Evolutionary conservation across 2,888 invertebrate genomes (phyloP), one percentile per base, ranked within the genome.

Genomic region (Drosophila siamana): DNA sequence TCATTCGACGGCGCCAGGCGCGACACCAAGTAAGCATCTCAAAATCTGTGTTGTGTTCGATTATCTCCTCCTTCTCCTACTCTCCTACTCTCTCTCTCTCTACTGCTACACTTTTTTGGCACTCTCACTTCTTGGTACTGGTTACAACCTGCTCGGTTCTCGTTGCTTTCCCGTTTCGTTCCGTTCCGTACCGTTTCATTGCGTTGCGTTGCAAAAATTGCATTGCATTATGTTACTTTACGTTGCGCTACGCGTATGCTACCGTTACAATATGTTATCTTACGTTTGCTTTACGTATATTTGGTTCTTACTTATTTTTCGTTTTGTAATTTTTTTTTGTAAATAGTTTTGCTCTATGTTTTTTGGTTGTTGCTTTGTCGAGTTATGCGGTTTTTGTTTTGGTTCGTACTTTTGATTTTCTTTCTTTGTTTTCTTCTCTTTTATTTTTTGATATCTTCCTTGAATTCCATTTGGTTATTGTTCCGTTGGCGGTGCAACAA

Each of bases 11-110:
- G 87, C 80, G 89, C 81, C 74, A 59, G 87, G 89, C 82, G 74
- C 86, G 78, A 88, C 89, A 88, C 86, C 91, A 91, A 91, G 90
- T 90, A 91, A 91, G 91, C 87, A 89, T 88, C 89, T 88, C 84
- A 80, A 88, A 88, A 86, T 88, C 79, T 82, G 86, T 88, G 86
- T 88, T 78, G 81, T 80, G 75, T 57, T 74, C 74, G 74, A 72
- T 41, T 46, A 60, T 36, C 56, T 61, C 15, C 44, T 64, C 47
- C 24, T 52, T 56, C 62, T 54, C 36, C 33, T 36, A 38, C 57
- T 28, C 69, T 74, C 66, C 60, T 48, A 52, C 54, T 59, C 24
- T 59, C 24, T 41, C 52, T 28, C 40, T 13, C 24, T 13, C 56
- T 38, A 50, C 26, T 62, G 65, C 56, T 63, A 69, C 74, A 62